Conservation (phyloP, 2,797 vertebrate genomes). For the Brotogeris chrysoptera region DNA sequence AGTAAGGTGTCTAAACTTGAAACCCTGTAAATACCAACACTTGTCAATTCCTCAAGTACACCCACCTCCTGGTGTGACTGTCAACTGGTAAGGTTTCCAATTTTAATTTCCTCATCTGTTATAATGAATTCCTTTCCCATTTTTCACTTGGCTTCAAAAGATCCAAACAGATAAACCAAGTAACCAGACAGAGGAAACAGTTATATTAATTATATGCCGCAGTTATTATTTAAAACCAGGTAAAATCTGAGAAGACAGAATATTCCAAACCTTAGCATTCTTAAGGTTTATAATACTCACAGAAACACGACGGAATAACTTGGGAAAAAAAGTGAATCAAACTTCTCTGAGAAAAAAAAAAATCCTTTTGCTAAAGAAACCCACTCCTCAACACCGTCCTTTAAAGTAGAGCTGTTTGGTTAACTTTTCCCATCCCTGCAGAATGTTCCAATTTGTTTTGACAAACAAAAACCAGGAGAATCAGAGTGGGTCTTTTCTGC, state of each 20-base stretch:
- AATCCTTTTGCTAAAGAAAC: background rate
- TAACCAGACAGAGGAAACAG: conserved; percentile 3
- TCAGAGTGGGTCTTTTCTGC: background rate
- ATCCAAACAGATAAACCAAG: background rate
- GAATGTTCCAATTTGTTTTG: background rate
- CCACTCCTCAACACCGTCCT: background rate
- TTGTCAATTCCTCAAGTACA: background rate
- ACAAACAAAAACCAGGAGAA: background rate
- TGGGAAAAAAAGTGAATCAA: background rate
- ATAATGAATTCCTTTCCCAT: background rate
- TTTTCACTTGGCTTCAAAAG: background rate
- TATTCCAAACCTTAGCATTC: background rate
- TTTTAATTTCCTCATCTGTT: background rate
- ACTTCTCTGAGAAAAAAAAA: background rate
- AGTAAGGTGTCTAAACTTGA: background rate
- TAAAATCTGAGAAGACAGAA: background rate
- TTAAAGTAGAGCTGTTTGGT: background rate
- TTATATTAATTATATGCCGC: background rate
- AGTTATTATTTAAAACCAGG: background rate
- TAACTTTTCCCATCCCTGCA: background rate
- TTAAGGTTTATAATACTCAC: background rate
- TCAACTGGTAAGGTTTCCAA: background rate
- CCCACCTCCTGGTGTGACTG: background rate
- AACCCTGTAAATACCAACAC: background rate
- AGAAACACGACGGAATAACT: background rate